A percentile compares a stretch with the other conserved stretches of the same genome.
phyloP scores from a whole-genome alignment of 2,113 vertebrate genomes.

The Ciconia stormi region DNA sequence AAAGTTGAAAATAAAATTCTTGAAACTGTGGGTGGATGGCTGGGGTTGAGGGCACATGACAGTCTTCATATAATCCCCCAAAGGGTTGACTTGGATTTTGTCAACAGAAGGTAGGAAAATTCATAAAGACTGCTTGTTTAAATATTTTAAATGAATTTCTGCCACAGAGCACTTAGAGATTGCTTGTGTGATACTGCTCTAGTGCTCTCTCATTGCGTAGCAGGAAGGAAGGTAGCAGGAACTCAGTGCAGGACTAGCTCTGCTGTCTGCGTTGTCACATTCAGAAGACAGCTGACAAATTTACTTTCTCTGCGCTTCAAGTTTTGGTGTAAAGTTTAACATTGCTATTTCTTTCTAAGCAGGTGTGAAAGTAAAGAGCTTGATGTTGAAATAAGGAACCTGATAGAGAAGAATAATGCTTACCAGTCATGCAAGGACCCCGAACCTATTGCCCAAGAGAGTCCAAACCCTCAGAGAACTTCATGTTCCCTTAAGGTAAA shows the following conservation, averaged over 20 bases:
- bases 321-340: neutral
- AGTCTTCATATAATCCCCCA: neutral
- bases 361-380: constrained; percentile 79
- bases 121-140: neutral
- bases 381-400: constrained; percentile 65
- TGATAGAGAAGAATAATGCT: constrained; percentile 60
- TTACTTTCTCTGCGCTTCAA: neutral
- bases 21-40: neutral
- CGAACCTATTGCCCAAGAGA: neutral
- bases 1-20: neutral
- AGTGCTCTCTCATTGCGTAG: neutral
- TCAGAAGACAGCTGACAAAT: neutral
- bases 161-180: neutral
- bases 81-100: neutral
- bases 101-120: neutral
- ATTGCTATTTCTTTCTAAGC: neutral
- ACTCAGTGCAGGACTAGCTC: neutral
- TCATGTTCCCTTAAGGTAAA: constrained; percentile 60
- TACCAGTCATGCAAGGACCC: neutral
- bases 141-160: neutral
- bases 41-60: neutral
- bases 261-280: neutral
- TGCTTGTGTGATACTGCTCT: neutral
- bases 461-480: neutral
- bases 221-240: neutral